Evolutionary conservation across 1,140 invertebrate genomes (phyloP).

Genomic region (Cyphomyrmex costatus): DNA sequence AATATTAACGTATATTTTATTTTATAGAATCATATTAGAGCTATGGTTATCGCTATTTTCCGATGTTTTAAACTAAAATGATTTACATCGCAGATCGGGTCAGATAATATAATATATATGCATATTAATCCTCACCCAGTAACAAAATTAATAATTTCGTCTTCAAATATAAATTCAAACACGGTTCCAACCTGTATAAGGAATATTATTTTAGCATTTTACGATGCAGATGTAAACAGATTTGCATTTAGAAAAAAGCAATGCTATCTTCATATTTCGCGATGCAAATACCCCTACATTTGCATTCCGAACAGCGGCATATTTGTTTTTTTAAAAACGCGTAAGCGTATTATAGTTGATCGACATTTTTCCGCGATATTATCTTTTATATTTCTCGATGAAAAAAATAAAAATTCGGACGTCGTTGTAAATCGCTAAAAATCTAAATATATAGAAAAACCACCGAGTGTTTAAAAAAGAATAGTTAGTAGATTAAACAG

Average conservation of each 20-base stretch:
- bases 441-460: background rate
- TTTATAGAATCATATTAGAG: background rate
- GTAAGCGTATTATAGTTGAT: conserved; percentile 24
- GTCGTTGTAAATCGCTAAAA: conserved; percentile 12
- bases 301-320: conserved; percentile 45
- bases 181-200: background rate
- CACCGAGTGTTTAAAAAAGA: background rate
- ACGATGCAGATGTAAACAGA: conserved; percentile 56
- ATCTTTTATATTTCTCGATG: conserved; percentile 13
- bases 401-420: background rate
- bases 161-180: conserved; percentile 27
- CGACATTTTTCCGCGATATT: conserved; percentile 24
- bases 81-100: no score
- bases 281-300: conserved; percentile 37
- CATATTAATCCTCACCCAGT: conserved; percentile 14
- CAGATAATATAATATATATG: background rate
- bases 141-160: conserved; percentile 15
- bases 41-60: background rate
- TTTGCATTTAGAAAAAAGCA: conserved; percentile 59
- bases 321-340: conserved; percentile 41
- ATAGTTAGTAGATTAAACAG: background rate
- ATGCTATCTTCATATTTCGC: conserved; percentile 49
- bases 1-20: background rate
- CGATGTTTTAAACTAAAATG: conserved; percentile 2
- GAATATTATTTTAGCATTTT: conserved; percentile 47